Percentiles rank a stretch among this genome's conserved stretches.
Conservation (phyloP, 2,113 vertebrate genomes). For the Rattus norvegicus region DNA sequence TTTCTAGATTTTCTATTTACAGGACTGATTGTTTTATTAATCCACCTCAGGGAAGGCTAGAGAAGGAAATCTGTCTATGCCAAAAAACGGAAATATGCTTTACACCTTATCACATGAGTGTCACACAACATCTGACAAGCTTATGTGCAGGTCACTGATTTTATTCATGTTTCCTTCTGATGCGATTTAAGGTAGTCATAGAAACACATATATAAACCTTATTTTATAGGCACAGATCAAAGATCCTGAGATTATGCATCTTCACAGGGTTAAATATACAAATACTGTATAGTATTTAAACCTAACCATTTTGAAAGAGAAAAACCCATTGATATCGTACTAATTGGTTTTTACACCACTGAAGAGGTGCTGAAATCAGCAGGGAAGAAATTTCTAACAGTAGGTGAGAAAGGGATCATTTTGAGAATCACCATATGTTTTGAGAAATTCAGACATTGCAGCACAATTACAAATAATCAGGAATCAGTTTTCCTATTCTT, state of each 20-base stretch:
- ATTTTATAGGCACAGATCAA: conserved; percentile 76
- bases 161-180: conserved; percentile 68
- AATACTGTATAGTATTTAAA: conserved; percentile 81
- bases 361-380: conserved; percentile 85
- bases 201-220: conserved; percentile 75
- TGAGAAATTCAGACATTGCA: conserved; percentile 83
- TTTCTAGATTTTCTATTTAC: conserved; percentile 9
- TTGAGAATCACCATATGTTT: conserved; percentile 86
- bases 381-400: conserved; percentile 83
- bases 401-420: conserved; percentile 85
- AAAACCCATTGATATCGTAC: conserved; percentile 81
- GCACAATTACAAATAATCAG: conserved; percentile 70
- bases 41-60: not conserved
- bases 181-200: conserved; percentile 71
- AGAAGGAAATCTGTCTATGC: not conserved
- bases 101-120: not conserved
- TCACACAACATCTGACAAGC: not conserved
- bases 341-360: conserved; percentile 86
- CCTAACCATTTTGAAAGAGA: conserved; percentile 77
- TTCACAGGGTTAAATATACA: conserved; percentile 63
- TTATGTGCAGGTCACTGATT: not conserved
- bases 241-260: conserved; percentile 69
- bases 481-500: conserved; percentile 83
- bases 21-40: not conserved
- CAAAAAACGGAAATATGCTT: not conserved